Conservation (phyloP, 1,140 invertebrate species). For the Anoplolepis gracilipes region DNA sequence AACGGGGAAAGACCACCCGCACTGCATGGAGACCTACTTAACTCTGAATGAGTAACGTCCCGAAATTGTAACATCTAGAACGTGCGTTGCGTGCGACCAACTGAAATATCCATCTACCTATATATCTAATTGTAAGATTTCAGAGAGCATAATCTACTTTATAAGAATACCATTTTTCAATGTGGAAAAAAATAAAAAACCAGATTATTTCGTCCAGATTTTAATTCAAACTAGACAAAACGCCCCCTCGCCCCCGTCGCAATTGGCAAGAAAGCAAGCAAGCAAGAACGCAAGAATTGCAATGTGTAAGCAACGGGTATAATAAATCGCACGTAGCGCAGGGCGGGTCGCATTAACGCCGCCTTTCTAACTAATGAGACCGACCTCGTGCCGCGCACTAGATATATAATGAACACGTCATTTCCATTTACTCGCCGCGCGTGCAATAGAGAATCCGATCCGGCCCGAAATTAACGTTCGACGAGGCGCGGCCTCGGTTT, state of each 20-base stretch:
- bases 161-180: not conserved
- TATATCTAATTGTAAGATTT: no score
- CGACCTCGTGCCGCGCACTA: constrained; percentile 47
- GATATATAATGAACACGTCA: constrained; percentile 64
- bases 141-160: not conserved
- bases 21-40: constrained; percentile 50
- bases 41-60: constrained; percentile 51
- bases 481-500: constrained; percentile 17
- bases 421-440: constrained; percentile 59
- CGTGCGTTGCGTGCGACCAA: not conserved
- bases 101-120: not conserved
- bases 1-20: constrained; percentile 60
- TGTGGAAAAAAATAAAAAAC: not conserved
- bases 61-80: constrained; percentile 40
- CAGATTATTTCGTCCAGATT: not conserved
- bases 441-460: constrained; percentile 39
- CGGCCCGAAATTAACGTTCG: constrained; percentile 39
- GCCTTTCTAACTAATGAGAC: constrained; percentile 61
- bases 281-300: constrained; percentile 6
- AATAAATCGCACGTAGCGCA: constrained; percentile 50
- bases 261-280: no score
- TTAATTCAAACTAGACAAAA: not conserved
- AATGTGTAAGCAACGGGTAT: constrained; percentile 3
- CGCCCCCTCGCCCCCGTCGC: not conserved
- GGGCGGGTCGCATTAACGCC: constrained; percentile 47